These are phyloP conservation scores for Amiota mariae DNA, from an alignment of 2,888 invertebrate genomes.

Conservation along the genomic window DNA sequence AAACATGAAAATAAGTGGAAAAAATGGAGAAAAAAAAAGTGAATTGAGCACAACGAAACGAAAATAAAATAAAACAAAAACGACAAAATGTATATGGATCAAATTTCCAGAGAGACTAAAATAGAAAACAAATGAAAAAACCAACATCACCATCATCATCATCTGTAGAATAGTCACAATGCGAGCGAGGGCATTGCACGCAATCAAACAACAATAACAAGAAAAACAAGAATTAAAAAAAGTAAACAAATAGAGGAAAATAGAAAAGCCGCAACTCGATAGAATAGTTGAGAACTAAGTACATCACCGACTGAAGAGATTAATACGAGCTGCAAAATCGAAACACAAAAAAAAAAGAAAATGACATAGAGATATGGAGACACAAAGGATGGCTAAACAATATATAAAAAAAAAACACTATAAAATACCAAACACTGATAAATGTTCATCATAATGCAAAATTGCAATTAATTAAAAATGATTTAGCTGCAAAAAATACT, in stretches of 20 bases:
- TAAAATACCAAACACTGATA: neutral
- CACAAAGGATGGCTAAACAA: neutral
- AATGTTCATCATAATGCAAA: conserved; percentile 8
- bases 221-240: conserved; percentile 10
- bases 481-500: conserved; percentile 28
- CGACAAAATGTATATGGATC: neutral
- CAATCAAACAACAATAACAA: neutral
- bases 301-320: neutral
- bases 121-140: neutral
- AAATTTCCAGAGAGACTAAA: neutral
- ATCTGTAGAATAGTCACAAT: neutral
- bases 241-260: neutral
- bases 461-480: conserved; percentile 58
- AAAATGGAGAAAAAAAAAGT: conserved; percentile 6
- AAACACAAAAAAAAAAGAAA: neutral
- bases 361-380: neutral
- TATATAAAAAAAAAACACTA: neutral
- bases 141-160: no score
- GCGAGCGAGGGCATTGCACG: neutral
- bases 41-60: neutral
- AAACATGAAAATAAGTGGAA: neutral
- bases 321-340: neutral
- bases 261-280: neutral
- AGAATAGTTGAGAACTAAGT: no score
- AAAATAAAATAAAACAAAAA: neutral